Conservation (phyloP, 2,113 vertebrate genomes). For the Ophiodon elongatus region DNA sequence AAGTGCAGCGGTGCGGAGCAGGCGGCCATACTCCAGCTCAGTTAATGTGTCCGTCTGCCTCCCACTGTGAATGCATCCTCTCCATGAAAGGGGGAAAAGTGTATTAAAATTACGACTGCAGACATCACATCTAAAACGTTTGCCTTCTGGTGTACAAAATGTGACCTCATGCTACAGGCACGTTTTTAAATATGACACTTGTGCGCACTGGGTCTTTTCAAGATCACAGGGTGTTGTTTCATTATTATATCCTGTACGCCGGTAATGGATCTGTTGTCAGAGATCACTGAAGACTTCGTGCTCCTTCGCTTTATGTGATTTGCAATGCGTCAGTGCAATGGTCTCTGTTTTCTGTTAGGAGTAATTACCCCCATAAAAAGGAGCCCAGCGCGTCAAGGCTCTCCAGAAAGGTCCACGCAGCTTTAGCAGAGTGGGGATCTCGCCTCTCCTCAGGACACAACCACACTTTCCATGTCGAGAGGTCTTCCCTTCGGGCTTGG, state of each 20-base stretch:
- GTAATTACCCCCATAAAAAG: constrained; percentile 81
- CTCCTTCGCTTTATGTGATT: constrained; percentile 71
- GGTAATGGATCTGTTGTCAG: constrained; percentile 52
- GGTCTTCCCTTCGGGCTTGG: constrained; percentile 14
- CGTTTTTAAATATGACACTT: constrained; percentile 10
- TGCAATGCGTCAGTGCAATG: constrained; percentile 76
- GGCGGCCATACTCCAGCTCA: background rate
- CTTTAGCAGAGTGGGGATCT: constrained; percentile 48
- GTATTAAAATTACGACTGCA: constrained; percentile 23
- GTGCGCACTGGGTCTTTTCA: constrained; percentile 9
- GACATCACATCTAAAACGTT: constrained; percentile 16
- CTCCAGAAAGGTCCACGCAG: constrained; percentile 59
- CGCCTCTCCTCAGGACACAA: constrained; percentile 36
- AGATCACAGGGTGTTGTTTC: constrained; percentile 39
- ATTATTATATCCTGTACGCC: background rate
- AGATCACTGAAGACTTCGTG: constrained; percentile 54
- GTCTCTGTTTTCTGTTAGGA: constrained; percentile 83
- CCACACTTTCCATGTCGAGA: constrained; percentile 50
- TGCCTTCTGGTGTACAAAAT: background rate
- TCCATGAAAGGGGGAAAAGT: background rate
- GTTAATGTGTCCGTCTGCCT: background rate
- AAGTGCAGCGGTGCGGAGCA: constrained; percentile 1
- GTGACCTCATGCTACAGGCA: constrained; percentile 2
- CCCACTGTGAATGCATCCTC: constrained; percentile 37
- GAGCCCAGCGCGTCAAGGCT: constrained; percentile 55